Evolutionary conservation across 2,113 vertebrate genomes (phyloP).

Genomic region (Chrysemys picta): DNA sequence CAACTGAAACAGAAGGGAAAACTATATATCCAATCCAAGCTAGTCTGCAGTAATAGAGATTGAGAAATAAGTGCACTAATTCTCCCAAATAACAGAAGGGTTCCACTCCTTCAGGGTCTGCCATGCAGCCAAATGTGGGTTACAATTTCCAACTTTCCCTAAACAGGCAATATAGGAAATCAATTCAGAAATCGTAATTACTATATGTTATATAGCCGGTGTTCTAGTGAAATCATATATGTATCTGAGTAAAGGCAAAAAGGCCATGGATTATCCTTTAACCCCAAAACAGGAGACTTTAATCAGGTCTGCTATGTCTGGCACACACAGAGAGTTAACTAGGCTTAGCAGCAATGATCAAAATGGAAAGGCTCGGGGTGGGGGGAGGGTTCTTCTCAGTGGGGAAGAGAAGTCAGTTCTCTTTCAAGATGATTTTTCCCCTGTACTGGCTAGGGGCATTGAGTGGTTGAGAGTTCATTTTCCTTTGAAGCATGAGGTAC

Average conservation of each 20-base stretch:
- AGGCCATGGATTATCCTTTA: slow-evolving; percentile 34
- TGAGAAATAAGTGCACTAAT: not conserved
- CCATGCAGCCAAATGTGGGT: not conserved
- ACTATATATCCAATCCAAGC: not conserved
- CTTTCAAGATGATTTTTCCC: slow-evolving; percentile 18
- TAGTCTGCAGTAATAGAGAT: not conserved
- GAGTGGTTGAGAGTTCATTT: not conserved
- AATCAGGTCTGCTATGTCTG: slow-evolving; percentile 45
- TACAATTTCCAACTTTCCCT: slow-evolving; percentile 19
- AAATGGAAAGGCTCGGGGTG: slow-evolving; percentile 11
- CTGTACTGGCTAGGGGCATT: not conserved
- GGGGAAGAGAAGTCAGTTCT: not conserved
- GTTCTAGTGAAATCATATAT: slow-evolving; percentile 1
- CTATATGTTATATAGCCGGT: not conserved
- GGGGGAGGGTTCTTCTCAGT: not conserved
- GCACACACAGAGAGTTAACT: slow-evolving; percentile 42
- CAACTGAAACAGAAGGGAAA: slow-evolving; percentile 14
- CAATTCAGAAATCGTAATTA: slow-evolving; percentile 25
- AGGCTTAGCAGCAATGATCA: slow-evolving; percentile 34
- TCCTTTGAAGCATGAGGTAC: not conserved
- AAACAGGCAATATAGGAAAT: not conserved
- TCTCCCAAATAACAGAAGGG: not conserved
- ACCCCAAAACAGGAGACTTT: slow-evolving; percentile 28
- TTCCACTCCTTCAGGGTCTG: not conserved
- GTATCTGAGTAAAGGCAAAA: slow-evolving; percentile 37